phyloP scores from a whole-genome alignment of 2,113 vertebrate genomes.

The Leptobrachium leishanense region DNA sequence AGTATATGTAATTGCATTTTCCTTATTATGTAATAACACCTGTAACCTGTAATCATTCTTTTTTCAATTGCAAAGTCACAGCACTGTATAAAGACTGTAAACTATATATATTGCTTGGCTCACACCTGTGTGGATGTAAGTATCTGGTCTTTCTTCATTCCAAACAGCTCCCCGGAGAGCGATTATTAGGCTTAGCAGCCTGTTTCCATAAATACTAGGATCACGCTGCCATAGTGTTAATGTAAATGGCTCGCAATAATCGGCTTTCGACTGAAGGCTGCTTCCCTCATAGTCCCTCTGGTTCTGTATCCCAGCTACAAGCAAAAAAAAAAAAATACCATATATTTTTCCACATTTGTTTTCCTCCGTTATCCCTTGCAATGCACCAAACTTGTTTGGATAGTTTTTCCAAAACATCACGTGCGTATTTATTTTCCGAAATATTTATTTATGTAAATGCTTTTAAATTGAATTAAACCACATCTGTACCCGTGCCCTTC shows the following conservation, averaged over 20 bases:
- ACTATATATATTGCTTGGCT: too few relatives aligned
- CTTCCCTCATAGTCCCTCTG: background rate
- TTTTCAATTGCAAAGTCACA: too few relatives aligned
- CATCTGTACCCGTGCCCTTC: background rate
- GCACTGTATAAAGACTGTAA: too few relatives aligned
- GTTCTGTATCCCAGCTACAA: background rate
- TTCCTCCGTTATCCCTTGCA: too few relatives aligned
- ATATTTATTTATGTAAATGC: too few relatives aligned
- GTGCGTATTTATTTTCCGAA: background rate
- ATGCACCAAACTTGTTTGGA: background rate
- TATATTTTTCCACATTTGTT: too few relatives aligned
- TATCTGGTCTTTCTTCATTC: constrained; percentile 20
- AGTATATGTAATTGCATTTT: too few relatives aligned
- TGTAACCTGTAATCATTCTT: too few relatives aligned
- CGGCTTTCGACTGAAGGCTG: background rate
- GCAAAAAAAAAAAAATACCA: too few relatives aligned
- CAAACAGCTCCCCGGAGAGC: background rate
- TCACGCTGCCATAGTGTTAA: constrained; percentile 11
- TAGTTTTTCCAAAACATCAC: background rate
- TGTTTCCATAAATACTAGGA: constrained; percentile 20
- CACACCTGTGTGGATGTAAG: constrained; percentile 2
- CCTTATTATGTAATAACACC: too few relatives aligned
- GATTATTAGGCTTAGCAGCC: constrained; percentile 14
- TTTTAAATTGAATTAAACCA: too few relatives aligned
- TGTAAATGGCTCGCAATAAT: constrained; percentile 5